phyloP scores from a whole-genome alignment of 2,888 invertebrate species.

The Timema cristinae region DNA sequence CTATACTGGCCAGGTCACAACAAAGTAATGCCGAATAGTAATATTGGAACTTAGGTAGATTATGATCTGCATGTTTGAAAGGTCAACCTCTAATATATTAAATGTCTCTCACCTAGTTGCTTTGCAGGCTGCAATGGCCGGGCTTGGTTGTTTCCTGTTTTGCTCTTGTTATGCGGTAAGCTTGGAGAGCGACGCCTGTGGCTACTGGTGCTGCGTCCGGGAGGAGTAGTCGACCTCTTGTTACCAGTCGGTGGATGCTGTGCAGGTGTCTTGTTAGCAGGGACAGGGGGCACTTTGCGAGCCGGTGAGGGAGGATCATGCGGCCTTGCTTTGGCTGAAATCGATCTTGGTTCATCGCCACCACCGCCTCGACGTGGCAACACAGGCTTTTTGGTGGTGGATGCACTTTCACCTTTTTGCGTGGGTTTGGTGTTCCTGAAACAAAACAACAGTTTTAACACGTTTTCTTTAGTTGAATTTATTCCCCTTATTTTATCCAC shows the following conservation, averaged over 20 bases:
- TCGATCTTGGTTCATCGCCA: constrained; percentile 13
- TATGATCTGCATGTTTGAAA: not conserved
- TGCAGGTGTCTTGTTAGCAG: not conserved
- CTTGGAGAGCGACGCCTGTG: constrained; percentile 27
- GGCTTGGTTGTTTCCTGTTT: not conserved
- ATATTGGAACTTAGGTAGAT: too few species aligned
- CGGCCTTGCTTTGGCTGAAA: constrained; percentile 11
- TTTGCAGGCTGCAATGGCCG: constrained; percentile 17
- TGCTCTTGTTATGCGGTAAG: constrained; percentile 24
- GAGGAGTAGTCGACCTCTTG: constrained; percentile 28
- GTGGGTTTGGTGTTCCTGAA: too few species aligned
- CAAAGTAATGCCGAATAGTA: too few species aligned
- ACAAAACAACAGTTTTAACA: too few species aligned
- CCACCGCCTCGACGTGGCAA: constrained; percentile 15
- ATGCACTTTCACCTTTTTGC: too few species aligned
- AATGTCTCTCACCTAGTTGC: constrained; percentile 19
- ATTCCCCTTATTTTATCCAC: too few species aligned
- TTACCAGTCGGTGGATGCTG: not conserved
- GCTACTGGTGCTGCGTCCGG: constrained; percentile 23
- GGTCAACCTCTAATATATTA: not conserved
- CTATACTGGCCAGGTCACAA: too few species aligned
- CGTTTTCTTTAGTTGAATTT: too few species aligned
- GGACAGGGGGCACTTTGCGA: not conserved
- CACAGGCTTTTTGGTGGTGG: constrained; percentile 13
- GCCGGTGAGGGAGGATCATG: constrained; percentile 22